Conservation (phyloP, 1,140 invertebrate species). For the Chelonus insularis region DNA sequence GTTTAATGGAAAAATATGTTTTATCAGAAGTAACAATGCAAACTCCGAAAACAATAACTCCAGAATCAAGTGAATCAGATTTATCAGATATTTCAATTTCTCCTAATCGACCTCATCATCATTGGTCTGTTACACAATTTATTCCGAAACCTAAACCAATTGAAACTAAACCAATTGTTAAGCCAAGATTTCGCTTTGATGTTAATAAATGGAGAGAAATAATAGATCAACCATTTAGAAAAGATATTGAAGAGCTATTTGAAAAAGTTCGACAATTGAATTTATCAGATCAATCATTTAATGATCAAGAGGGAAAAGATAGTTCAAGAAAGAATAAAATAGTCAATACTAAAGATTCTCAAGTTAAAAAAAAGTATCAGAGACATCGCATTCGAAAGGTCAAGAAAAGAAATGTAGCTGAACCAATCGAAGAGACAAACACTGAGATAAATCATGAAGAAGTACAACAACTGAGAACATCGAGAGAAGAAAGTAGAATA, state of each 20-base stretch:
- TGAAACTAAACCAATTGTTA: not conserved
- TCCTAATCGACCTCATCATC: constrained; percentile 5
- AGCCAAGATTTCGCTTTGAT: not conserved
- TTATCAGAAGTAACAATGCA: constrained; percentile 4
- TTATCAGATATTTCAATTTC: not conserved
- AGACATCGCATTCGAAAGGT: no score
- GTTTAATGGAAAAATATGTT: not conserved
- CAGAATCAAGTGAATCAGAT: constrained; percentile 8
- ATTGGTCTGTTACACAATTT: constrained; percentile 18
- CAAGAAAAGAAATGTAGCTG: no score
- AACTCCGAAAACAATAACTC: constrained; percentile 13
- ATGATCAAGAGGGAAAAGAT: not conserved
- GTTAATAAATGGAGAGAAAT: not conserved
- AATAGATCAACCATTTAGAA: constrained; percentile 14
- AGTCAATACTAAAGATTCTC: not conserved
- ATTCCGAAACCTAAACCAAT: not conserved
- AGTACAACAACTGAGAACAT: no score
- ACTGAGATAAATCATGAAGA: no score
- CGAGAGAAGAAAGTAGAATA: no score
- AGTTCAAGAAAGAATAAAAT: not conserved
- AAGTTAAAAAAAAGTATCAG: no score
- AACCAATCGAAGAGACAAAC: no score
- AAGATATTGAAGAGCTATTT: constrained; percentile 15
- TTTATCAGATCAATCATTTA: not conserved
- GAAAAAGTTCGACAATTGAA: not conserved